Conservation (phyloP, 2,888 invertebrate species). For the Pocota personata region DNA sequence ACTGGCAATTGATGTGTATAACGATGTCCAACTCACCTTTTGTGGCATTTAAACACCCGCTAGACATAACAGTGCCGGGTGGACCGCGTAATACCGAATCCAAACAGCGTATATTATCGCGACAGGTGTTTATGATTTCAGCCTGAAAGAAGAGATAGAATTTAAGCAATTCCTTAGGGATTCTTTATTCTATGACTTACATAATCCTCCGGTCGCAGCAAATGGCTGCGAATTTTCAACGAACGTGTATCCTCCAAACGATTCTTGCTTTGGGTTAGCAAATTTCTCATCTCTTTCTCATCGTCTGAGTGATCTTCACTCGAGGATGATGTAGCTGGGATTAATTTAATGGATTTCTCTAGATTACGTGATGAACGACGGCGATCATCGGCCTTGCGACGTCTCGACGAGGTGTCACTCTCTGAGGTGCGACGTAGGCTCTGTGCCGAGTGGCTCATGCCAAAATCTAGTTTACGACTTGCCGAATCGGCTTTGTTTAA, state of each 20-base stretch:
- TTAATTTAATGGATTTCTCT: constrained; percentile 81
- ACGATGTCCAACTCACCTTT: constrained; percentile 84
- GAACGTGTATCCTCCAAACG: constrained; percentile 82
- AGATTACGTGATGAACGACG: constrained; percentile 82
- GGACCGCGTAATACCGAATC: constrained; percentile 86
- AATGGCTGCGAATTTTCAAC: constrained; percentile 82
- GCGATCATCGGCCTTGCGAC: constrained; percentile 81
- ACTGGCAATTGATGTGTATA: constrained; percentile 79
- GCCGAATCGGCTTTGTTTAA: constrained; percentile 75
- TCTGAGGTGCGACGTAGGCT: constrained; percentile 82
- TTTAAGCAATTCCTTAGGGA: not conserved
- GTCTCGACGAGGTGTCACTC: constrained; percentile 81
- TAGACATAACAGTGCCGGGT: constrained; percentile 83
- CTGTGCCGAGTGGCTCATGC: constrained; percentile 81
- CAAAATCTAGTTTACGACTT: constrained; percentile 81
- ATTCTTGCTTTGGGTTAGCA: constrained; percentile 81
- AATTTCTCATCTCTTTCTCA: constrained; percentile 82
- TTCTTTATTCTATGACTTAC: constrained; percentile 77
- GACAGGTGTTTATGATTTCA: constrained; percentile 93
- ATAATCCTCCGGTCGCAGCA: constrained; percentile 82
- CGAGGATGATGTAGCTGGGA: constrained; percentile 81
- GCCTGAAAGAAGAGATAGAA: constrained; percentile 84
- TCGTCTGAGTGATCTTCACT: constrained; percentile 81
- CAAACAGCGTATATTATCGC: constrained; percentile 92
- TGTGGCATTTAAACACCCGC: constrained; percentile 85